Evolutionary conservation across 1,140 invertebrate genomes (phyloP), one percentile per base, ranked within the genome.

Genomic region (Drosophila willistoni): DNA sequence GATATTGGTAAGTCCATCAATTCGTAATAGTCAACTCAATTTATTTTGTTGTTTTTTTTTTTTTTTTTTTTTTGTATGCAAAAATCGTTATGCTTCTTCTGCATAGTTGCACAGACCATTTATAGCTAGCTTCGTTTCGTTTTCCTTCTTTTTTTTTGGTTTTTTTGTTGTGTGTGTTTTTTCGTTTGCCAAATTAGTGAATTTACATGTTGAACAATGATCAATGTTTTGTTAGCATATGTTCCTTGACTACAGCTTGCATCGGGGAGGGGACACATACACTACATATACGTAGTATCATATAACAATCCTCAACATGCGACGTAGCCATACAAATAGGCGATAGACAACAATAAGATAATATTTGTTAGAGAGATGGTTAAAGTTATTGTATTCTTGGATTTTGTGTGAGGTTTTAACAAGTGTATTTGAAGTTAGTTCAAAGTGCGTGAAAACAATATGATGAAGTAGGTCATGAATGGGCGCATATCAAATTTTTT

Each of bases 171-270:
- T 29, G n/a, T 36, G 9, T 61, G 9, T 36, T 74, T 74, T 81
- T 85, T 82, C 68, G 83, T 81, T 77, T 89, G 80, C 84, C 84
- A 89, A 89, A 89, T 89, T 89, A 89, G 84, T 84, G 84, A 89
- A 89, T 89, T 89, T 89, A 89, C 84, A 89, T 89, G 84, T 89
- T 89, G 84, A 89, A 89, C 84, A 89, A 89, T 89, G 84, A 89
- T 89, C 84, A 89, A 89, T 89, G 84, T 89, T 89, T 89, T 89
- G 80, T 89, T 89, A 84, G 86, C 84, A 89, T 81, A 89, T 89
- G 84, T 89, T 89, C 72, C 83, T 75, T 83, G 75, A 77, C 72
- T 73, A 41, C 68, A 62, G 47, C 67, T 41, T 56, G 3, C 6
- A 51, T 1, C 6, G 44, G 9, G 44, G 19, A 22, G 44, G 44